Base-by-base conservation (phyloP, 92 coral and sea anemone genomes). In the Epizoanthus illoricatus region DNA sequence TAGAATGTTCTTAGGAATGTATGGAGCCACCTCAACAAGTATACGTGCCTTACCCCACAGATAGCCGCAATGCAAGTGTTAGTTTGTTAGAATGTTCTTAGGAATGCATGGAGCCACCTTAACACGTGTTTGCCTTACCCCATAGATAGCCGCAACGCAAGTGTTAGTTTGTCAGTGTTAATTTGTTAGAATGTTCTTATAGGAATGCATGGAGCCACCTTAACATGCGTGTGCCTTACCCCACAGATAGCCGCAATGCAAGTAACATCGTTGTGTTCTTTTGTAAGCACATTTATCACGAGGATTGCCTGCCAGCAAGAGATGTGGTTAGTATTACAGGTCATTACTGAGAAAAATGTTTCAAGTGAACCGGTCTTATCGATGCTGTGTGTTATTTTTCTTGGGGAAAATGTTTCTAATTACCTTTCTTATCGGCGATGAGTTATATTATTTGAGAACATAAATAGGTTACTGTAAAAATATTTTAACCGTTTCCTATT, bases 201-300 rank as follows among this genome's bases (percentile, higher is more conserved):
- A 20, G 11, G 41, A 21, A 16, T 21, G 39, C 40, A 64, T 42
- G 57, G 5, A 67, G 36, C 10, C 40, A 18, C 19, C 9, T 12
- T 43, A 8, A 73, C n/a, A 73, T 1, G 61, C 23, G 0, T 65
- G 7, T 61, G 49, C 39, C 17, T 81, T 63, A 24, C 63, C 42
- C 61, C 19, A 58, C 87, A 95, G 98, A 95, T 81, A 84, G 90
- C 75, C 97, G 95, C 80, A 89, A 90, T 71, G 90, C 98, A 49
- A 87, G 94, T 71, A 89, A 89, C 66, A 87, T 91, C 69, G 88
- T 93, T 11, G 95, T 91, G 54, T 95, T 95, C 71, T 95, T 95
- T 81, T 93, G 98, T 65, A 91, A 89, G 74, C 98, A 93, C 76
- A 90, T 91, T 42, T 95, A 91, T 76, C 98, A 95, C 55, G 90